Conservation (phyloP, 2,113 vertebrate species). For the Zingel zingel region DNA sequence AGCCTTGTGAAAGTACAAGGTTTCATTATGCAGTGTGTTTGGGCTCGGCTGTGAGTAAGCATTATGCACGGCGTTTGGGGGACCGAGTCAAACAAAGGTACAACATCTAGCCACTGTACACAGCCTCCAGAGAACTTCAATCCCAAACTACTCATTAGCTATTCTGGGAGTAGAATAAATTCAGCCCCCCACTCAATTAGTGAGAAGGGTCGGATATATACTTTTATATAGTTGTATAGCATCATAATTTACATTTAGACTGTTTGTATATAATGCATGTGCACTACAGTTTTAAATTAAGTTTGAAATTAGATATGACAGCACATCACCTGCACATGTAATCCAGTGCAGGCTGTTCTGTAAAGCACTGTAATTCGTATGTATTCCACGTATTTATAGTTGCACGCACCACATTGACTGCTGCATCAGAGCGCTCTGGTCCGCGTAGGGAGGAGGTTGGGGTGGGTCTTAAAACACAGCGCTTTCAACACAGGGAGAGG, state of each 20-base stretch:
- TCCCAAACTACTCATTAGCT: slow-evolving; percentile 74
- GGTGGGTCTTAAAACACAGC: too few relatives aligned
- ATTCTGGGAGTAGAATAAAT: slow-evolving; percentile 67
- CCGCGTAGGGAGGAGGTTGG: too few relatives aligned
- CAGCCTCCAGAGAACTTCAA: slow-evolving; percentile 65
- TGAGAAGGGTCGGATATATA: slow-evolving; percentile 16
- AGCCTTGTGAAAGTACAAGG: slow-evolving; percentile 28
- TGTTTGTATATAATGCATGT: background rate
- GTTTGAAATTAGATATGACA: background rate
- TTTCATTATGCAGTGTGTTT: slow-evolving; percentile 40
- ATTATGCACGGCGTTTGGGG: slow-evolving; percentile 26
- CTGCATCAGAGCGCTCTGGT: too few relatives aligned
- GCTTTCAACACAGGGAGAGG: too few relatives aligned
- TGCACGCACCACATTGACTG: too few relatives aligned
- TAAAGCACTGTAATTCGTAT: too few relatives aligned
- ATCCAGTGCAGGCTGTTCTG: background rate
- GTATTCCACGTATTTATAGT: too few relatives aligned
- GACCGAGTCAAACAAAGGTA: slow-evolving; percentile 37
- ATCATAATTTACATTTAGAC: background rate
- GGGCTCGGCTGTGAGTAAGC: slow-evolving; percentile 47
- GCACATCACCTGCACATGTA: background rate
- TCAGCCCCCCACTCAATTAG: slow-evolving; percentile 67
- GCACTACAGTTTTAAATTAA: background rate
- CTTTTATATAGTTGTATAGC: slow-evolving; percentile 4
- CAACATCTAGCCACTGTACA: slow-evolving; percentile 43